Conservation (phyloP, 92 coral and sea anemone genomes). For the Bergia sp. region DNA sequence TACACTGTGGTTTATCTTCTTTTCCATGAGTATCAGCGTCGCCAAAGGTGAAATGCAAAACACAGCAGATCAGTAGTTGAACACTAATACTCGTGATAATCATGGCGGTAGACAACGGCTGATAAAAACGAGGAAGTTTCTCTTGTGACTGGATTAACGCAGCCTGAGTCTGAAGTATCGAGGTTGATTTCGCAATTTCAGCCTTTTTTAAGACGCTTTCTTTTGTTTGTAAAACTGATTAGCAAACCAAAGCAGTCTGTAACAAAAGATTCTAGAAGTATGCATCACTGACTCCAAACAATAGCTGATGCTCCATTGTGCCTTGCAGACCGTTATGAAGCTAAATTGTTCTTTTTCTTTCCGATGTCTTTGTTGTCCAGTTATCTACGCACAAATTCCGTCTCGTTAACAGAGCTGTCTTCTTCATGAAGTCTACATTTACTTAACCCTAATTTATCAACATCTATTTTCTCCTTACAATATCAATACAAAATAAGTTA, state of each 20-base stretch:
- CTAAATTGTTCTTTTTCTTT: too few relatives aligned
- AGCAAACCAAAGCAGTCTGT: not conserved
- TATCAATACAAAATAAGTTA: too few relatives aligned
- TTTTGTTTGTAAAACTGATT: not conserved
- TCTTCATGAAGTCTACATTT: too few relatives aligned
- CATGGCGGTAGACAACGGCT: not conserved
- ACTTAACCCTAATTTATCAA: too few relatives aligned
- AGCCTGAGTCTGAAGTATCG: not conserved
- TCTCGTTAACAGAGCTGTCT: too few relatives aligned
- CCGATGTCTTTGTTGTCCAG: too few relatives aligned
- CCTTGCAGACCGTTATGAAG: too few relatives aligned
- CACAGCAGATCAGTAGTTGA: not conserved
- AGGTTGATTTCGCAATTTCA: not conserved
- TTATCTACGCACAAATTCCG: too few relatives aligned
- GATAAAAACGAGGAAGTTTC: not conserved
- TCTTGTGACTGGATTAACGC: not conserved
- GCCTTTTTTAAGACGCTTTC: not conserved
- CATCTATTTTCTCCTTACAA: too few relatives aligned
- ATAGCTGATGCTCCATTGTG: not conserved
- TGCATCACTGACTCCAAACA: not conserved
- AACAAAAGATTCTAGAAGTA: not conserved
- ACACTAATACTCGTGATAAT: not conserved
- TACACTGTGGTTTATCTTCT: conserved; percentile 47
- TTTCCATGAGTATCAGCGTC: not conserved
- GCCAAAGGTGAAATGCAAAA: not conserved